Evolutionary conservation across 2,888 invertebrate genomes (phyloP), one percentile per base, ranked within the genome.

Genomic region (Limnephilus auricula): DNA sequence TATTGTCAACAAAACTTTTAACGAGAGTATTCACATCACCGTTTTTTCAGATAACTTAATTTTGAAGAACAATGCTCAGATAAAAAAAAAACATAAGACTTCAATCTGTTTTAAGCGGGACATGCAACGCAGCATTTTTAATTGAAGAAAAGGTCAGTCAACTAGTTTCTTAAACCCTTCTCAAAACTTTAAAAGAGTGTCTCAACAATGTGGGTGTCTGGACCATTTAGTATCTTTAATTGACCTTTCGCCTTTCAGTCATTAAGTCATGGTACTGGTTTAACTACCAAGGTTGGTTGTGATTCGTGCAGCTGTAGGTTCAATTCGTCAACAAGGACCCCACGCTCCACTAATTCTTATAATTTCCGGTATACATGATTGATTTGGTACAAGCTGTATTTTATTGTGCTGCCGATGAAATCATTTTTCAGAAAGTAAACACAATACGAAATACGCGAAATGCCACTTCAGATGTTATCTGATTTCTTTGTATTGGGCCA

Each of bases 91-190:
- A 65, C 25, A 25, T 1, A 25, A 2, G 25, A n/a, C 1, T n/a
- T 65, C 25, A 65, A 25, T 65, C 0, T 25, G 6, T 65, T 9
- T 65, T n/a, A 65, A 1, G 25, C 65, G 9, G 25, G 25, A 65
- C n/a, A n/a, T 65, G 65, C 6, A n/a, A 9, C 65, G 6, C 25
- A 65, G n/a, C 9, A 65, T 9, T n/a, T 65, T 65, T 65, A 65
- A n/a, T 65, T 65, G 65, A 65, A 65, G 30, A 78, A 89, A 89
- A 82, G 89, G 80, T 89, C 82, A 89, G 32, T 89, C 89, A 89
- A 89, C 89, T 50, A 89, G 89, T 80, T 45, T 65, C 34, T 50
- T 80, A 30, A 15, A 89, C 40, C 45, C 40, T 50, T 45, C 31
- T 12, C 12, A 32, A 45, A 50, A 89, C 31, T 89, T 89, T 50